Percentiles rank a stretch among this genome's conserved stretches.
Evolutionary conservation across 2,113 vertebrate species (phyloP).

Genomic region (Gymnocephalus cernua): DNA sequence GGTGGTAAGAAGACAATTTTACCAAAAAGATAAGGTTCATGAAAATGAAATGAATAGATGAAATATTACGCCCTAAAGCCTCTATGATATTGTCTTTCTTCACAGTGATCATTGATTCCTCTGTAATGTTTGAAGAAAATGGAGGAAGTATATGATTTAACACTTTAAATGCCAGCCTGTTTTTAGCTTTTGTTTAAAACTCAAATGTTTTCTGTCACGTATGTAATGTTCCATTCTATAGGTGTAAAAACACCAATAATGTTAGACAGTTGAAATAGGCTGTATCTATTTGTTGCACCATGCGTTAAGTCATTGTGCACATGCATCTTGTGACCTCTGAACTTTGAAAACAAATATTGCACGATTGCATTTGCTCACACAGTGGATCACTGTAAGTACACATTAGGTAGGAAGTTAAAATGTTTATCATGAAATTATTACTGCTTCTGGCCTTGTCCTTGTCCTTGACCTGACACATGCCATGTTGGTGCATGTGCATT

Average conservation of each 20-base stretch:
- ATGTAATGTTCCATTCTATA: neutral
- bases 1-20: constrained; percentile 37
- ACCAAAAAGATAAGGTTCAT: constrained; percentile 51
- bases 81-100: constrained; percentile 49
- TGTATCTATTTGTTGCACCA: neutral
- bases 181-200: neutral
- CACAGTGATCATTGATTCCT: constrained; percentile 39
- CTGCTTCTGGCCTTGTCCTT: constrained; percentile 7
- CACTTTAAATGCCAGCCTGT: constrained; percentile 1
- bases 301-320: neutral
- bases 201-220: neutral
- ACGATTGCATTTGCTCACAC: neutral
- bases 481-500: neutral
- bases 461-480: constrained; percentile 18
- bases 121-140: constrained; percentile 17
- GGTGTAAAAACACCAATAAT: neutral
- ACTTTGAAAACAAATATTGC: neutral
- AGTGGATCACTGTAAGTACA: neutral
- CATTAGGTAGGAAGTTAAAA: neutral
- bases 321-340: neutral
- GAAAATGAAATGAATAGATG: constrained; percentile 51
- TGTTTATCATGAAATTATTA: neutral
- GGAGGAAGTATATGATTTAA: constrained; percentile 27
- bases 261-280: neutral
- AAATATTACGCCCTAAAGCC: constrained; percentile 55